These are phyloP conservation scores for Amblyteles armatorius DNA, from an alignment of 2,888 invertebrate genomes.

Conservation along the genomic window DNA sequence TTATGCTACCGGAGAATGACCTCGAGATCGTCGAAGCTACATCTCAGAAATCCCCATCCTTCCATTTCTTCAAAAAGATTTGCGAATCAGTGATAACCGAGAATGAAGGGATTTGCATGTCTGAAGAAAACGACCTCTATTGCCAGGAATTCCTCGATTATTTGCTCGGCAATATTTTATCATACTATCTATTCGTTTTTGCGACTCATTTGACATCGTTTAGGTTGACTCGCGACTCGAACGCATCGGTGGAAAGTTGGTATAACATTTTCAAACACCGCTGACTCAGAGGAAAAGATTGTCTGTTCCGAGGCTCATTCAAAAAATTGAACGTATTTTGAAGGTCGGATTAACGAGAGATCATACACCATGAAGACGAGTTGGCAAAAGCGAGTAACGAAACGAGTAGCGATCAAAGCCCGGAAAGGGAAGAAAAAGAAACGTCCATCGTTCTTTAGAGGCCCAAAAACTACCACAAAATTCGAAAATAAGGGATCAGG, in stretches of 20 bases:
- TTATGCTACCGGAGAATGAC: background rate
- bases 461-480: background rate
- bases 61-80: background rate
- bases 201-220: background rate
- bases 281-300: background rate
- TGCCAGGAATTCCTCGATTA: background rate
- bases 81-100: background rate
- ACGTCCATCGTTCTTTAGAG: background rate
- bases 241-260: slow-evolving; percentile 13
- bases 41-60: slow-evolving; percentile 9
- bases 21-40: background rate
- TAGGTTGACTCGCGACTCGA: background rate
- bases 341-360: background rate
- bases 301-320: background rate
- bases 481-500: background rate
- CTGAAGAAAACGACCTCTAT: background rate
- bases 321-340: background rate
- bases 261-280: background rate
- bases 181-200: background rate
- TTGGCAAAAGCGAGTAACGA: background rate
- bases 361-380: background rate
- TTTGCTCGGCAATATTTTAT: background rate
- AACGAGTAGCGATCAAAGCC: background rate
- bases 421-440: background rate
- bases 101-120: background rate